phyloP scores from a whole-genome alignment of 1,140 invertebrate species.

The Psix sp. region DNA sequence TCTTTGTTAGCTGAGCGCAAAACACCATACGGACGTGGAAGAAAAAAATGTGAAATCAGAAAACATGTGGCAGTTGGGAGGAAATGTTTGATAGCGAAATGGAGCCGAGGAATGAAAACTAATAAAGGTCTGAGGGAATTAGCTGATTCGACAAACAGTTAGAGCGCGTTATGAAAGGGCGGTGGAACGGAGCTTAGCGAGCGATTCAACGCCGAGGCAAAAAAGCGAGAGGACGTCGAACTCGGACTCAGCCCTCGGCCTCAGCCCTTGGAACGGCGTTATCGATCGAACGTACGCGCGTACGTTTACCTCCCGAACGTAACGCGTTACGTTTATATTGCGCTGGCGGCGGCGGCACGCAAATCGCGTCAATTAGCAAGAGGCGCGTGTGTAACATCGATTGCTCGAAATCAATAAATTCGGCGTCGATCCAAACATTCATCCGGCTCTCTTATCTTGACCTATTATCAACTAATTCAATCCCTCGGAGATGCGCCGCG shows the following conservation, averaged over 20 bases:
- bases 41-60: constrained; percentile 1
- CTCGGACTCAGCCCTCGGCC: constrained; percentile 48
- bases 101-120: background rate
- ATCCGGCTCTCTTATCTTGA: no score
- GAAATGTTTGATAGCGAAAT: background rate
- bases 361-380: constrained; percentile 47
- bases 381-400: constrained; percentile 37
- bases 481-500: no score
- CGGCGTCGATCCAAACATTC: constrained; percentile 25
- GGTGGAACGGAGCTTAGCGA: constrained; percentile 37
- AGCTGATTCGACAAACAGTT: constrained; percentile 40
- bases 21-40: background rate
- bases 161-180: constrained; percentile 34
- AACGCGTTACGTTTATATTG: constrained; percentile 47
- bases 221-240: constrained; percentile 52
- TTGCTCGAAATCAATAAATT: constrained; percentile 26
- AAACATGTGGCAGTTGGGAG: no score
- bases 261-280: constrained; percentile 42
- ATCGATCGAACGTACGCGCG: constrained; percentile 53
- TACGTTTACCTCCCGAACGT: constrained; percentile 53
- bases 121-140: constrained; percentile 21
- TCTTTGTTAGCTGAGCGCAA: no score
- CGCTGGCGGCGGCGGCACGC: constrained; percentile 45
- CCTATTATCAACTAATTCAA: no score
- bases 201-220: constrained; percentile 30